Conservation (phyloP, 2,888 invertebrate genomes). For the Tenthredo livida region DNA sequence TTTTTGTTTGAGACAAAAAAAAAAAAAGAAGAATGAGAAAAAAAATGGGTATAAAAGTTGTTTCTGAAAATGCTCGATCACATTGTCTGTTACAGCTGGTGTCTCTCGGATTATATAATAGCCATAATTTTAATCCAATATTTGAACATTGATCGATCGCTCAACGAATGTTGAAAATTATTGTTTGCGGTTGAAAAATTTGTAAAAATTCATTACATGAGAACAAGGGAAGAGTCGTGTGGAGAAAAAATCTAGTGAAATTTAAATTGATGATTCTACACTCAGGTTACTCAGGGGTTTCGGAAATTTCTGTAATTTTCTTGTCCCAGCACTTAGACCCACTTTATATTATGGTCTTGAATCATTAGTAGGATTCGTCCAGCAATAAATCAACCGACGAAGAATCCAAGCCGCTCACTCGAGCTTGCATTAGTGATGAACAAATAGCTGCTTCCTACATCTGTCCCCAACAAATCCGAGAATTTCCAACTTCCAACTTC, state of each 20-base stretch:
- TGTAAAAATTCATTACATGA: background rate
- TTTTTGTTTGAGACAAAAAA: background rate
- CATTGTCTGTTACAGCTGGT: background rate
- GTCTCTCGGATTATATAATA: no score
- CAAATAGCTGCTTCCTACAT: conserved; percentile 9
- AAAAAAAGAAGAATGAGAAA: background rate
- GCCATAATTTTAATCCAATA: background rate
- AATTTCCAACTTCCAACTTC: background rate
- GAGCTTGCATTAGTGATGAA: conserved; percentile 28
- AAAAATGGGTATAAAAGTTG: background rate
- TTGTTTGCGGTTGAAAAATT: background rate
- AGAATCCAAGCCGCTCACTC: conserved; percentile 16
- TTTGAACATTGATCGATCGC: background rate
- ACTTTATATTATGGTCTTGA: conserved; percentile 39
- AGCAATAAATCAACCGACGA: conserved; percentile 26
- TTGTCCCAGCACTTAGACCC: conserved; percentile 33
- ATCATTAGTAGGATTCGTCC: conserved; percentile 33
- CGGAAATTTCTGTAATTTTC: conserved; percentile 4
- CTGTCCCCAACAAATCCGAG: conserved; percentile 3
- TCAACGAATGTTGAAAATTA: background rate
- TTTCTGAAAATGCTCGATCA: background rate
- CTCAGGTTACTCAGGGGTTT: background rate
- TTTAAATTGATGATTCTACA: conserved; percentile 5
- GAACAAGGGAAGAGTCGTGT: background rate
- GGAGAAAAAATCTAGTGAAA: background rate